A percentile compares a stretch with the other conserved stretches of the same genome.
These are phyloP conservation scores for Phymorhynchus buccinoides DNA, from an alignment of 1,140 invertebrate genomes.

Conservation along the genomic window DNA sequence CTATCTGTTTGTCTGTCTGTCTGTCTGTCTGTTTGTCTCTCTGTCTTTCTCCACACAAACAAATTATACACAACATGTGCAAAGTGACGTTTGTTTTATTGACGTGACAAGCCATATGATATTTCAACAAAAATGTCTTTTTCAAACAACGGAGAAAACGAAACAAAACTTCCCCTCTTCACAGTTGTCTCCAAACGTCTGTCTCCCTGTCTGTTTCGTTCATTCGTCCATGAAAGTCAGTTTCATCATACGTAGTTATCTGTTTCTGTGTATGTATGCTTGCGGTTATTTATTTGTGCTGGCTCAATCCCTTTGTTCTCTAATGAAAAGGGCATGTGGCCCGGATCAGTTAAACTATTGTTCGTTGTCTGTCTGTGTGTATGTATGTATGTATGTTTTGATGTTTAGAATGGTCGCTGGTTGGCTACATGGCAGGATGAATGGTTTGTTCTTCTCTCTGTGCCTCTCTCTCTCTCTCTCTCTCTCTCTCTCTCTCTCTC, in stretches of 20 bases:
- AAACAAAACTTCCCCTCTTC: background rate
- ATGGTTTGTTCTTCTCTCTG: background rate
- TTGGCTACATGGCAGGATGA: background rate
- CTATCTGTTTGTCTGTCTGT: background rate
- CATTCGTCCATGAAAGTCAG: background rate
- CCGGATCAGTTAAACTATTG: too few relatives aligned
- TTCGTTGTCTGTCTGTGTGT: background rate
- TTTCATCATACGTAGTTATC: background rate
- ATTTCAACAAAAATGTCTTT: too few relatives aligned
- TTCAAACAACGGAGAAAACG: background rate
- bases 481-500: slow-evolving; percentile 26
- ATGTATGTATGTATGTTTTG: background rate
- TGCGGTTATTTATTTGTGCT: background rate
- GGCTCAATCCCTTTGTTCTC: too few relatives aligned
- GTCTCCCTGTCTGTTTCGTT: background rate
- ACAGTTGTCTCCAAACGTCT: background rate
- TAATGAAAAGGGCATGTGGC: too few relatives aligned
- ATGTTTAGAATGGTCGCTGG: background rate
- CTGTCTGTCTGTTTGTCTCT: background rate
- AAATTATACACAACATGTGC: too few relatives aligned
- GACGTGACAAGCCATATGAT: too few relatives aligned
- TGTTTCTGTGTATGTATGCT: background rate
- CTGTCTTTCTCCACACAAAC: background rate
- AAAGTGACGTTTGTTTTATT: too few relatives aligned
- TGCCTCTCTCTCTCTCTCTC: slow-evolving; percentile 17